Evolutionary conservation across 2,888 invertebrate species (phyloP), one percentile per base, ranked within the genome.

Genomic region (Ennomos fuscantarius): DNA sequence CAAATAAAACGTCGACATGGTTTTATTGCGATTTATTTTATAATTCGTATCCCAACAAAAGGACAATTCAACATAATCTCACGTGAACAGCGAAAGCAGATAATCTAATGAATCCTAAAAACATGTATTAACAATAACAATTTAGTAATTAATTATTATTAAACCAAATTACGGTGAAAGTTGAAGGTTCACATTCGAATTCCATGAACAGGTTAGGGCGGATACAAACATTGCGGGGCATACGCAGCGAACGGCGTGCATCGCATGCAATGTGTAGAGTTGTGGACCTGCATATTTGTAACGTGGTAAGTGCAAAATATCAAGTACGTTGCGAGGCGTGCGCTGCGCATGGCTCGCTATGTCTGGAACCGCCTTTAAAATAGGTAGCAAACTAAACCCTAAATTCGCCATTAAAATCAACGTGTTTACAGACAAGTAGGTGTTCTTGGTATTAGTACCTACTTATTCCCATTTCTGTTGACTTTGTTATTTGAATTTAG

Each of bases 31-130:
- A 68, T 81, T 76, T 87, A 88, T 86, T 89, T 78, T 79, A 75
- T 84, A 83, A 81, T 82, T 78, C 79, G 76, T 74, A 82, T 82
- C 79, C 83, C 81, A 79, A 76, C 79, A 81, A 84, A 79, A 81
- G 78, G 81, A 78, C 79, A 72, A 72, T 77, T 74, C 69, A 87
- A 85, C 81, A 81, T 55, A 84, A 82, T 76, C 69, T 74, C 66
- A 74, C 71, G 76, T 66, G 67, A 80, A 77, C 69, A 78, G 64
- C 72, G 65, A 79, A 81, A 81, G 78, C 78, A 76, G 46, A 53
- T 39, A 60, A 24, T 55, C 45, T 42, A 63, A 62, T 47, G 52
- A 53, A 51, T 37, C 51, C 55, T 60, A 62, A 45, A 51, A 62
- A 42, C 40, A 55, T 55, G 40, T 44, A 37, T 31, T 59, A 63